Base-by-base conservation (phyloP, 2,888 invertebrate genomes). In the Orthosia gothica region DNA sequence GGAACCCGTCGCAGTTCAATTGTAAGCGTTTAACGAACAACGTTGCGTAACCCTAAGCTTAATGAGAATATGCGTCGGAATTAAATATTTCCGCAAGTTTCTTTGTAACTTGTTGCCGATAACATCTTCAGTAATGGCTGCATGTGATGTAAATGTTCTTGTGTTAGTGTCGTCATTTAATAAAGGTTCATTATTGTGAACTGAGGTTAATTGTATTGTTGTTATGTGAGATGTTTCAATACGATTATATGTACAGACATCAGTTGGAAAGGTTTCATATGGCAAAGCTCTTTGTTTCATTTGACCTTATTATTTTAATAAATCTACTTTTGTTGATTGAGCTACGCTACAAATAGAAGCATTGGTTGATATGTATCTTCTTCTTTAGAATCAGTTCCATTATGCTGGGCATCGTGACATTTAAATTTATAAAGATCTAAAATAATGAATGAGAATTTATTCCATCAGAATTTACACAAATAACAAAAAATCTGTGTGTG, bases 51-150 rank as follows among this genome's bases (percentile, higher is more conserved):
- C 79, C 64, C 76, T 64, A 76, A 74, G 69, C 52, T 77, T 84
- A 84, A 86, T 84, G 84, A 85, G 83, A 84, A 89, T 82, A 79
- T 58, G 63, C 75, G 68, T 76, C 76, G 61, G 71, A 79, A 76
- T 85, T 76, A 85, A 86, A 85, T 82, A 74, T 86, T 89, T 88
- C 89, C 89, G 87, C 79, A 72, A 86, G 70, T 76, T 81, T 75
- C 72, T 85, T 84, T 89, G 84, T 87, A 66, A 57, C n/a, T 62
- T 64, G 68, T 64, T 79, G 61, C 13, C 40, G 64, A 83, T 82
- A 77, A 66, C 70, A 82, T 83, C 69, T 77, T 70, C 63, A 57
- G 73, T 77, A 65, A 73, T 69, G 15, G 58, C 23, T 73, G 59
- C 16, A 58, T 70, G 70, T 75, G 70, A 78, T 82, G 66, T 71